Base-by-base conservation (phyloP, 2,888 invertebrate species). In the Stramonita haemastoma region DNA sequence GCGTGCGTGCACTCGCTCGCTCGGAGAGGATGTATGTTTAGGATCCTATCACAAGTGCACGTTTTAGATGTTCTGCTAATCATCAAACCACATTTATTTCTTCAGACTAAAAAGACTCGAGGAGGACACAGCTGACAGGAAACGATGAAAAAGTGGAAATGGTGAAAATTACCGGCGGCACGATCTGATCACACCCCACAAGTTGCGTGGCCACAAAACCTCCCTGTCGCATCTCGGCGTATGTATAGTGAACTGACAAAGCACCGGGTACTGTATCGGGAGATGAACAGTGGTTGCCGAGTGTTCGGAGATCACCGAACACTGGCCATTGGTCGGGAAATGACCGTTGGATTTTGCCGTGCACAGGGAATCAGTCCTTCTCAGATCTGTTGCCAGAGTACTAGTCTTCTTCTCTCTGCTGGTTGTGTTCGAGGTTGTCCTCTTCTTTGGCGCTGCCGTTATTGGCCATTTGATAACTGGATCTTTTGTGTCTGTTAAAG, bases 271-370 rank as follows among this genome's bases (percentile, higher is more conserved):
- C 66, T 17, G 66, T 66, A 26, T 32, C 26, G 83, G 83, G n/a
- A 83, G 83, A 83, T 83, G 83, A 83, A n/a, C 83, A 83, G 46
- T 83, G 83, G 26, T n/a, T 6, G 15, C 17, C n/a, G 29, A 29
- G 57, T 15, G 84, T 84, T 84, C 57, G 84, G 57, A 8, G 84
- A 57, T n/a, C 84, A 84, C 84, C 56, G 84, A 29, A 84, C 84
- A n/a, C 57, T 84, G 46, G 84, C 84, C 46, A 84, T 29, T 57
- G 36, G 19, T 56, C n/a, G 84, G 17, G 57, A 84, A 57, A 8
- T 56, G 46, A 22, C 8, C 34, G 17, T 34, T 15, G 66, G 19
- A 26, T 19, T 22, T 22, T 19, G 6, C 73, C 66, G 5, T 15
- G 73, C 13, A 29, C 73, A 29, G 29, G 73, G 73, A 29, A 77